Conservation (phyloP, 2,113 vertebrate genomes). For the Tupaia tana region DNA sequence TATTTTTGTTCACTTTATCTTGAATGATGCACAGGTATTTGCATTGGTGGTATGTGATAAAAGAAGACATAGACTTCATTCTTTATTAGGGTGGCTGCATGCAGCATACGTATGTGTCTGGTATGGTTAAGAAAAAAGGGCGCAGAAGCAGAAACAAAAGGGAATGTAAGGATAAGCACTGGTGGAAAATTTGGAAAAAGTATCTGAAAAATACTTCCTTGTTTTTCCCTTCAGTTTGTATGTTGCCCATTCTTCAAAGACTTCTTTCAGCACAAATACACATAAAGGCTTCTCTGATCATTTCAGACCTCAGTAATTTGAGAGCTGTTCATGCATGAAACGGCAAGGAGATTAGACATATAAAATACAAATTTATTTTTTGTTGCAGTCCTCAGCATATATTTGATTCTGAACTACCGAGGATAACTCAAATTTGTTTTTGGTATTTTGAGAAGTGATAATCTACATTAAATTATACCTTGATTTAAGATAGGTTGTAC, state of each 20-base stretch:
- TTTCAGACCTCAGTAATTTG: background rate
- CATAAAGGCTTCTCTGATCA: constrained; percentile 33
- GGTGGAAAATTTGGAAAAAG: constrained; percentile 32
- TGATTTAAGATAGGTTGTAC: background rate
- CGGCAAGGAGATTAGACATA: background rate
- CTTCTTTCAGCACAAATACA: constrained; percentile 50
- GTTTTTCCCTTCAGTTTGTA: background rate
- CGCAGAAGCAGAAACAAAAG: background rate
- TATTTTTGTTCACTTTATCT: background rate
- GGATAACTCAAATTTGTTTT: background rate
- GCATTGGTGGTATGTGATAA: background rate
- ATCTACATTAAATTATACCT: background rate
- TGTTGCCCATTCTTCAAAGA: constrained; percentile 4
- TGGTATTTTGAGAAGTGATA: background rate
- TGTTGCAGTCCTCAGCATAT: background rate
- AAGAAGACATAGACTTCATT: background rate
- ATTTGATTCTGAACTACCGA: constrained; percentile 6
- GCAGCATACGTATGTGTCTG: background rate
- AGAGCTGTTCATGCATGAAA: constrained; percentile 36
- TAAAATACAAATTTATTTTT: constrained; percentile 57
- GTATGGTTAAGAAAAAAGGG: background rate
- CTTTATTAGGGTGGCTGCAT: constrained; percentile 13
- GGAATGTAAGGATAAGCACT: background rate
- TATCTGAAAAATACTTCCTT: background rate
- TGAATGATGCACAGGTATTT: background rate